These are phyloP conservation scores for Drosophila colorata DNA, from an alignment of 2,888 invertebrate species.

Conservation along the genomic window DNA sequence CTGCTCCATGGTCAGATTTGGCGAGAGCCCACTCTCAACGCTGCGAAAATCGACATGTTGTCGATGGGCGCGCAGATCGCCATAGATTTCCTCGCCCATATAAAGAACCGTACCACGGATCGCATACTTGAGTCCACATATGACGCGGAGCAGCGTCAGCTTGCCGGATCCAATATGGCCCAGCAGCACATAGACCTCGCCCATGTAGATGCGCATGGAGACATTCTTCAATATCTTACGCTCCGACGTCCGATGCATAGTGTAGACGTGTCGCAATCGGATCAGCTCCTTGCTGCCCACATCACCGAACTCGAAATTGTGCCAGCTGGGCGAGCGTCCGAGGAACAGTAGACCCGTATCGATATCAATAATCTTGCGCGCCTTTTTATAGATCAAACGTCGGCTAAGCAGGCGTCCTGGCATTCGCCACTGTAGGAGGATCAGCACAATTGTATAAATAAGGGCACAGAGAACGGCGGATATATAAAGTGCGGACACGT, in stretches of 20 bases:
- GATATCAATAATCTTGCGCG: background rate
- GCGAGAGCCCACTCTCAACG: conserved; percentile 92
- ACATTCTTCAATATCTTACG: conserved; percentile 67
- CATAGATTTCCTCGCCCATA: conserved; percentile 86
- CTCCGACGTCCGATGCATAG: conserved; percentile 39
- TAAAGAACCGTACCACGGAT: conserved; percentile 72
- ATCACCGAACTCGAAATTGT: conserved; percentile 74
- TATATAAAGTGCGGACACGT: conserved; percentile 38
- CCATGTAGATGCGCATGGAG: conserved; percentile 70
- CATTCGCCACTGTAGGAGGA: conserved; percentile 48
- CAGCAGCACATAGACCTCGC: conserved; percentile 87
- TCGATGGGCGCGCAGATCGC: conserved; percentile 86
- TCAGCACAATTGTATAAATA: conserved; percentile 37
- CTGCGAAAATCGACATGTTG: conserved; percentile 91
- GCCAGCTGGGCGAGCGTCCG: conserved; percentile 56
- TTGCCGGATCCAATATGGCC: conserved; percentile 94
- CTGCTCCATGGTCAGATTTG: conserved; percentile 91
- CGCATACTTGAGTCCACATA: conserved; percentile 90
- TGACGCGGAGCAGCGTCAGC: conserved; percentile 94
- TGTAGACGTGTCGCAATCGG: conserved; percentile 64
- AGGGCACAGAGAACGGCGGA: conserved; percentile 30
- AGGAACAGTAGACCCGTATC: conserved; percentile 12
- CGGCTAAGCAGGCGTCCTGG: conserved; percentile 65
- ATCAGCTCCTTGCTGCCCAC: conserved; percentile 56
- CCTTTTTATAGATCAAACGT: conserved; percentile 23